Evolutionary conservation across 1,140 invertebrate species (phyloP), one percentile per base, ranked within the genome.

Genomic region (Condylostylus longicornis): DNA sequence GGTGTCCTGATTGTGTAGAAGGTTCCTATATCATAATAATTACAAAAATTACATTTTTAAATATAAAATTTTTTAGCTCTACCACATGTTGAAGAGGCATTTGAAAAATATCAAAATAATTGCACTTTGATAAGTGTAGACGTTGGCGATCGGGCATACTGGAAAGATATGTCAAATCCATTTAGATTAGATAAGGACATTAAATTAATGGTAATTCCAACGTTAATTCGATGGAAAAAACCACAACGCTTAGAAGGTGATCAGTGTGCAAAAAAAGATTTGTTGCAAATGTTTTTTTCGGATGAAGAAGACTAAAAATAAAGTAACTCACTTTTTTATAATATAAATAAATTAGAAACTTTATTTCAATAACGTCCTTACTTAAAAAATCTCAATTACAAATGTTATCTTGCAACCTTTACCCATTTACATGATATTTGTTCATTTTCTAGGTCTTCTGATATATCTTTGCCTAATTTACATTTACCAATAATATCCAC

Each of bases 1-100:
- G 77, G 77, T 79, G 77, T 48, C 61, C 69, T 3, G 76, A 81
- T 52, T 81, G 77, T 48, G 70, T 73, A 13, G 62, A 63, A 14
- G 41, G 41, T 42, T 35, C 29, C 33, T 28, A 20, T 13, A 32
- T 5, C n/a, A 22, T 3, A 14, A 9, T n/a, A n/a, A 3, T 35
- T 13, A 33, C 17, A 2, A 18, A n/a, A 6, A 7, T 19, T 8
- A 6, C 14, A 33, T 33, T 19, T 13, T 33, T 6, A n/a, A 25
- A 8, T 25, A n/a, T 4, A 23, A 35, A 17, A 22, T 37, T 8
- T 14, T 21, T 17, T 9, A 66, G 75, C 44, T 9, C 30, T 37
- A 32, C 38, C 75, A 35, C 55, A 71, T 28, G 66, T 78, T 14
- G 66, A 72, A 46, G 50, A 66, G 42, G 71, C 59, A 41, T 43